Evolutionary conservation across 2,797 vertebrate genomes (phyloP).

Genomic region (Erpetoichthys calabaricus): DNA sequence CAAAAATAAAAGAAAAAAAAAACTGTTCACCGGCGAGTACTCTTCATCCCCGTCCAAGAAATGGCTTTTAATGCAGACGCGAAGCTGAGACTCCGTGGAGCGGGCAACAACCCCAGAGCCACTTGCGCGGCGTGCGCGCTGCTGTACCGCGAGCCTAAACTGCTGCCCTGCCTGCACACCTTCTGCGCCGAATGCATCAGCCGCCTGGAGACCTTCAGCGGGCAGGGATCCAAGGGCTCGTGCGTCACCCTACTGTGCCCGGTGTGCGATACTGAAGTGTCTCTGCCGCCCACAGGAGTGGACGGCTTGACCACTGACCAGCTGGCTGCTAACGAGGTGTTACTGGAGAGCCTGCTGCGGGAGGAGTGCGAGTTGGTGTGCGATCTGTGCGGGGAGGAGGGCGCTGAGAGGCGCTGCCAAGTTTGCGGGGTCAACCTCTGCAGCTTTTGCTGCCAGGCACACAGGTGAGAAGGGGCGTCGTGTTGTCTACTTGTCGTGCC

Average conservation of each 20-base stretch:
- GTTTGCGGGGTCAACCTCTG: slow-evolving; percentile 69
- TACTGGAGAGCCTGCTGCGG: slow-evolving; percentile 49
- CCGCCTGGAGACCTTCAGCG: slow-evolving; percentile 52
- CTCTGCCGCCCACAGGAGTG: slow-evolving; percentile 57
- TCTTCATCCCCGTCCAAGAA: too few relatives aligned
- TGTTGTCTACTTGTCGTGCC: too few relatives aligned
- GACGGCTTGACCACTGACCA: slow-evolving; percentile 60
- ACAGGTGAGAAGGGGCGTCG: slow-evolving; percentile 52
- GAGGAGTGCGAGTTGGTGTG: slow-evolving; percentile 48
- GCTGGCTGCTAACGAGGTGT: slow-evolving; percentile 64
- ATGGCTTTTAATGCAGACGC: too few relatives aligned
- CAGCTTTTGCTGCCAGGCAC: slow-evolving; percentile 80
- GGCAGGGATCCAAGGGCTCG: slow-evolving; percentile 16
- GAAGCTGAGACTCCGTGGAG: too few relatives aligned
- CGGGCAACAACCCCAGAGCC: slow-evolving; percentile 29
- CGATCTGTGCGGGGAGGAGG: slow-evolving; percentile 73
- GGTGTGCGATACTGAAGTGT: slow-evolving; percentile 68
- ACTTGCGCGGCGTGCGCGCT: slow-evolving; percentile 53
- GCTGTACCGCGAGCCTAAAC: slow-evolving; percentile 55
- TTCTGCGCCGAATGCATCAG: slow-evolving; percentile 67
- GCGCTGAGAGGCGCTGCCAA: slow-evolving; percentile 62
- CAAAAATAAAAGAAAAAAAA: too few relatives aligned
- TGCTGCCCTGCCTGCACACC: slow-evolving; percentile 75
- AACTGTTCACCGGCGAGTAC: too few relatives aligned
- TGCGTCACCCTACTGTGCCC: slow-evolving; percentile 62